A percentile compares a stretch with the other conserved stretches of the same genome.
Evolutionary conservation across 2,888 invertebrate genomes (phyloP).

Genomic region (Parasteatoda lunata): DNA sequence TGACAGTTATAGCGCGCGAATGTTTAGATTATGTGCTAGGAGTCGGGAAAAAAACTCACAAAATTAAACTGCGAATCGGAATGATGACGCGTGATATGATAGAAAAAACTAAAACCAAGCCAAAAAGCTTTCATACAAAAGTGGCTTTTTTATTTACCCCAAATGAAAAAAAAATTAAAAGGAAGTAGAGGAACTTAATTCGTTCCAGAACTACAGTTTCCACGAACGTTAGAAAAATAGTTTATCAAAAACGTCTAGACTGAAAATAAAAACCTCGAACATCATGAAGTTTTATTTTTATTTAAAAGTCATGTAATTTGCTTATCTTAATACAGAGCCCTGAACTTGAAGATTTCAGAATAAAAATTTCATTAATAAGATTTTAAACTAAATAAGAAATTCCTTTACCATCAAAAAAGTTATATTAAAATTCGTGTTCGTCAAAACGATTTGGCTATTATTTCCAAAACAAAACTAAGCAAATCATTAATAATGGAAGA

Average conservation of each 20-base stretch:
- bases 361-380: too few relatives aligned
- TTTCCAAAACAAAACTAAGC: too few relatives aligned
- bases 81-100: constrained; percentile 1
- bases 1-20: constrained; percentile 38
- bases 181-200: neutral
- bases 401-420: too few relatives aligned
- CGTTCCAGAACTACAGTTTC: neutral
- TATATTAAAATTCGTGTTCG: too few relatives aligned
- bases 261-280: neutral
- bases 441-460: too few relatives aligned
- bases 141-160: neutral
- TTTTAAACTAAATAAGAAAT: too few relatives aligned
- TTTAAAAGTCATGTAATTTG: neutral
- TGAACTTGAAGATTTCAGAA: too few relatives aligned
- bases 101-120: constrained; percentile 7
- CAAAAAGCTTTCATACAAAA: neutral
- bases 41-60: neutral
- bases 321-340: too few relatives aligned
- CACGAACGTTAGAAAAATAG: neutral
- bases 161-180: neutral
- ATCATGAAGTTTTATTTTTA: neutral
- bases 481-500: too few relatives aligned
- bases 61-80: constrained; percentile 17
- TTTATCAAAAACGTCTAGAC: neutral
- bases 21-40: constrained; percentile 44